Evolutionary conservation across 2,888 invertebrate species (phyloP).

Genomic region (Cabera pusaria): DNA sequence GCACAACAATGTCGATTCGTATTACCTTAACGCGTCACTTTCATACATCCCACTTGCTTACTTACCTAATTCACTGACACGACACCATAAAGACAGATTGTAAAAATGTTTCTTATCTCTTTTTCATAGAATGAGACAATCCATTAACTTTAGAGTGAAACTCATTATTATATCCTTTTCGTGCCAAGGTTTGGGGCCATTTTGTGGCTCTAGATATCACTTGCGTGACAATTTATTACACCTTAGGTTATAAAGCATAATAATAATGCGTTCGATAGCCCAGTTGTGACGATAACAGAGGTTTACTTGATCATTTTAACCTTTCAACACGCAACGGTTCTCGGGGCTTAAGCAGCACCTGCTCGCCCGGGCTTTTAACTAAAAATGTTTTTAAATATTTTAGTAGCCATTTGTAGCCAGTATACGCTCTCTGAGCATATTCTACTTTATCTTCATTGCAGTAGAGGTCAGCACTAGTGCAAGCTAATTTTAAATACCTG

Average conservation of each 20-base stretch:
- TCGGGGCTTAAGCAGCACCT: constrained; percentile 26
- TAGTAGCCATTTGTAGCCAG: constrained; percentile 20
- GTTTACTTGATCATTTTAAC: constrained; percentile 31
- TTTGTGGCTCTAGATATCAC: constrained; percentile 15
- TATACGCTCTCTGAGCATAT: constrained; percentile 7
- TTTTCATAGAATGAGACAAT: too few species aligned
- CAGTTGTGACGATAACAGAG: constrained; percentile 33
- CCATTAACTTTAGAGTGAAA: constrained; percentile 13
- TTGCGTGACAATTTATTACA: constrained; percentile 43
- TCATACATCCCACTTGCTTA: too few species aligned
- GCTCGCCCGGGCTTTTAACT: constrained; percentile 28
- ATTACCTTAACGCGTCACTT: too few species aligned
- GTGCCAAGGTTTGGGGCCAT: constrained; percentile 20
- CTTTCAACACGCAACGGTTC: constrained; percentile 39
- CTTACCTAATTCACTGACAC: too few species aligned
- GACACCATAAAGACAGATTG: too few species aligned
- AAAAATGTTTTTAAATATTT: constrained; percentile 30
- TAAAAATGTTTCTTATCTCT: too few species aligned
- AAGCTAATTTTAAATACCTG: constrained; percentile 1
- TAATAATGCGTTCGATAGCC: constrained; percentile 36
- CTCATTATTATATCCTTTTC: constrained; percentile 7
- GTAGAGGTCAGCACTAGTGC: constrained; percentile 2
- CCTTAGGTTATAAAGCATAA: constrained; percentile 27
- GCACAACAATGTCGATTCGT: too few species aligned
- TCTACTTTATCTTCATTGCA: constrained; percentile 8